A percentile compares a stretch with the other conserved stretches of the same genome.
phyloP scores from a whole-genome alignment of 2,888 invertebrate species.

The Polyploca ridens region DNA sequence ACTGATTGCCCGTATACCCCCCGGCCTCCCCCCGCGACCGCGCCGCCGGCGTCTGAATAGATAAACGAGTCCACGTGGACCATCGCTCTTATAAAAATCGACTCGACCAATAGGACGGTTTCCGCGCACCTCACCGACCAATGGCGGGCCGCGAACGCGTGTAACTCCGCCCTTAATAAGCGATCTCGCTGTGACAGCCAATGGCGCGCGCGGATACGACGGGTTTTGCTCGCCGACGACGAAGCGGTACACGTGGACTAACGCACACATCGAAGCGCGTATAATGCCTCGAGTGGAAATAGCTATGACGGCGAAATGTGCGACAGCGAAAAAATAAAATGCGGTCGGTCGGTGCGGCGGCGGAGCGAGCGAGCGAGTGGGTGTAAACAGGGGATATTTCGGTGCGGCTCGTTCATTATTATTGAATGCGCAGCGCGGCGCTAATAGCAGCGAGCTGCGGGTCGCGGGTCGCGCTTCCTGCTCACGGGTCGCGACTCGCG shows the following conservation, averaged over 20 bases:
- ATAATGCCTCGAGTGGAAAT: constrained; percentile 85
- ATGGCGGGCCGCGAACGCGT: constrained; percentile 61
- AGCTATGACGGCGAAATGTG: constrained; percentile 85
- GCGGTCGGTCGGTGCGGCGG: constrained; percentile 82
- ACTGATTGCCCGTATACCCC: constrained; percentile 86
- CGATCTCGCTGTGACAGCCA: constrained; percentile 72
- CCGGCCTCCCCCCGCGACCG: constrained; percentile 82
- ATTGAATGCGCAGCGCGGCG: constrained; percentile 82
- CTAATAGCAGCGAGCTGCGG: constrained; percentile 69
- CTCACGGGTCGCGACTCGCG: background rate
- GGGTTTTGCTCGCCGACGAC: constrained; percentile 76
- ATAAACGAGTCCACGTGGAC: constrained; percentile 86
- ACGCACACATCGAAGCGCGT: constrained; percentile 76
- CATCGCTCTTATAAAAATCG: constrained; percentile 82
- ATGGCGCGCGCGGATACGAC: constrained; percentile 56
- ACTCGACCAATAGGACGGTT: constrained; percentile 66
- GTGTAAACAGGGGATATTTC: constrained; percentile 84
- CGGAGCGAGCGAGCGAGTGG: constrained; percentile 77
- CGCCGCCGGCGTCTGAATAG: constrained; percentile 85
- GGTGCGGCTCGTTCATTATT: constrained; percentile 83
- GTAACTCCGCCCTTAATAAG: constrained; percentile 85
- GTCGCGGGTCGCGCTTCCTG: constrained; percentile 43
- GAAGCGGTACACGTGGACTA: constrained; percentile 81
- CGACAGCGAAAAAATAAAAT: constrained; percentile 85
- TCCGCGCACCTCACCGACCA: constrained; percentile 56